Base-by-base conservation (phyloP, 2,797 vertebrate genomes). In the Microctenopoma lineatum region DNA sequence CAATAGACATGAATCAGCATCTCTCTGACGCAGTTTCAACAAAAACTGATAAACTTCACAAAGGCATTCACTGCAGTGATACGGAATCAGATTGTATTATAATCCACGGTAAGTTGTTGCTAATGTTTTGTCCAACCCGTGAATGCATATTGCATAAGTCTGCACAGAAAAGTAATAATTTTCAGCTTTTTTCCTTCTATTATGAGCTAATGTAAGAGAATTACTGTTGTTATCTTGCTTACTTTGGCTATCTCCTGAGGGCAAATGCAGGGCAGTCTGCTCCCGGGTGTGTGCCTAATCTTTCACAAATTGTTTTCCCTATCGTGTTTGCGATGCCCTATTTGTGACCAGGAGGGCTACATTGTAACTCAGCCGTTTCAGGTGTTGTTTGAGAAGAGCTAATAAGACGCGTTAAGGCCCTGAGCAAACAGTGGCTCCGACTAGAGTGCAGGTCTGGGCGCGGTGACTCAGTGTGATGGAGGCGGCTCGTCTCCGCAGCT, bases 261-360 rank as follows among this genome's bases (percentile, higher is more conserved):
- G 91, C 92, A 91, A 88, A 90, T 87, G 90, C 85, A 83, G 92
- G 93, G 87, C 91, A 92, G 85, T 80, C 86, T 86, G 92, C 92
- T 90, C 83, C 86, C 75, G 85, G 79, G 84, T 91, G 88, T 93
- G 91, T 93, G 93, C 92, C 91, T 94, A 93, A 94, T 94, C 93
- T 93, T 83, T 87, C 84, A 66, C 87, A 93, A 93, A 94, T 93
- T 90, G 92, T 92, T 91, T 90, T 89, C 84, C 84, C 80, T 82
- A 85, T 91, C 84, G 58, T 90, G 87, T 92, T 92, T 90, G 89
- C 79, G 55, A 84, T 81, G 77, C 58, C 81, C 74, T 88, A 84
- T 88, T 90, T 89, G 89, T 71, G 56, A 89, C 73, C 85, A 79
- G 83, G 72, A 84, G 84, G 84, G 84, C 85, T 71, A 79, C 78